Evolutionary conservation across 2,888 invertebrate genomes (phyloP).

Genomic region (Drosophila stalkeri): DNA sequence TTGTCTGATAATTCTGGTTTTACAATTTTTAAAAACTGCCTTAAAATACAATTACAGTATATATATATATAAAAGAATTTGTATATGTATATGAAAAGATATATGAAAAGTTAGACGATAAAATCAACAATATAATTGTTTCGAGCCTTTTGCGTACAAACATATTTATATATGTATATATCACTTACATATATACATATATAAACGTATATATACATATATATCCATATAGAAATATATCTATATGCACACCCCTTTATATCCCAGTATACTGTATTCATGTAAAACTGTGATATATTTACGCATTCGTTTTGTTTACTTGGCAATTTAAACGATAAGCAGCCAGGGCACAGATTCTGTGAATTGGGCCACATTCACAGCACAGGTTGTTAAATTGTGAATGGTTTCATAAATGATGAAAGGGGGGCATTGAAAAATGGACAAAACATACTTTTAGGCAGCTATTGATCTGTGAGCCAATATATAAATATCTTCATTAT

Average conservation of each 20-base stretch:
- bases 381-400: slow-evolving; percentile 29
- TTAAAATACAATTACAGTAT: not conserved
- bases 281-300: slow-evolving; percentile 7
- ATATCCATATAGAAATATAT: not conserved
- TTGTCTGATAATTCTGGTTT: not conserved
- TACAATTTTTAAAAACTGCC: not conserved
- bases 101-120: not conserved
- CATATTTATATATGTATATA: not conserved
- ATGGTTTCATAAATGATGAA: not conserved
- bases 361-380: slow-evolving; percentile 48
- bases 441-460: slow-evolving; percentile 69
- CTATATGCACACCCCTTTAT: not conserved
- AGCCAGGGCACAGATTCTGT: slow-evolving; percentile 49
- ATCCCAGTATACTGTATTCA: not conserved
- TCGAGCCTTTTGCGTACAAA: not conserved
- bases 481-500: slow-evolving; percentile 6
- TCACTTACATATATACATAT: not conserved
- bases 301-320: slow-evolving; percentile 46
- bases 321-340: slow-evolving; percentile 69
- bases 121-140: not conserved
- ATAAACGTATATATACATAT: no score
- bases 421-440: slow-evolving; percentile 11
- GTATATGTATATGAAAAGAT: not conserved
- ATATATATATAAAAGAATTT: not conserved
- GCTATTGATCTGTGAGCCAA: not conserved